Base-by-base conservation (phyloP, 2,113 vertebrate species). In the Passer montanus region DNA sequence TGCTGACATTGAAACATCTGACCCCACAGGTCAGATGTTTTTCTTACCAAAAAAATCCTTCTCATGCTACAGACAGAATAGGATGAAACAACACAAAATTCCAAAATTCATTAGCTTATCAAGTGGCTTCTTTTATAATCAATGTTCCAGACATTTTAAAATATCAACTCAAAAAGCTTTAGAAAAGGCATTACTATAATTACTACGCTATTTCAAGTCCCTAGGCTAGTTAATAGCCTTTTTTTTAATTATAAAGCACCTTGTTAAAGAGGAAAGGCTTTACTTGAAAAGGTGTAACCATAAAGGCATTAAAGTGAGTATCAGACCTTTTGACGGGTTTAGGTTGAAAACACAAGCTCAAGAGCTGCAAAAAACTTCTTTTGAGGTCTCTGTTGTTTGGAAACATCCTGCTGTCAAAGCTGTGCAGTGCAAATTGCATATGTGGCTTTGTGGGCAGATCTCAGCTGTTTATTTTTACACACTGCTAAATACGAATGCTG, bases 401-500 rank as follows among this genome's bases (percentile, higher is more conserved):
- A 90, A 93, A 94, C 68, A 86, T 72, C 77, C 47, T 86, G 18
- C 52, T 92, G 39, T 70, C 72, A 90, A 59, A 91, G 82, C 79
- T 49, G 52, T 41, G 50, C 39, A 69, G 27, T 56, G 44, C 31
- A 88, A 88, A 93, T 35, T 70, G 76, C 64, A 8, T 49, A 50
- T 74, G 56, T 10, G 26, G 60, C 88, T 93, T 94, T 93, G 85
- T 95, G 85, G 94, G 85, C 72, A 94, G 88, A 95, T 90, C 66
- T 93, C 56, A 92, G 81, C 64, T 91, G 84, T 86, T 94, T 96
- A 95, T 95, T 94, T 97, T 96, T 96, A 88, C 39, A 86, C 72
- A n/a, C 28, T 49, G 87, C 72, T 90, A 93, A 92, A 93, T 72
- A 67, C 0, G 1, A 95, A 75, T 0, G 0, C 72, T 92, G 83